Evolutionary conservation across 2,888 invertebrate species (phyloP).

Genomic region (Sesia apiformis): DNA sequence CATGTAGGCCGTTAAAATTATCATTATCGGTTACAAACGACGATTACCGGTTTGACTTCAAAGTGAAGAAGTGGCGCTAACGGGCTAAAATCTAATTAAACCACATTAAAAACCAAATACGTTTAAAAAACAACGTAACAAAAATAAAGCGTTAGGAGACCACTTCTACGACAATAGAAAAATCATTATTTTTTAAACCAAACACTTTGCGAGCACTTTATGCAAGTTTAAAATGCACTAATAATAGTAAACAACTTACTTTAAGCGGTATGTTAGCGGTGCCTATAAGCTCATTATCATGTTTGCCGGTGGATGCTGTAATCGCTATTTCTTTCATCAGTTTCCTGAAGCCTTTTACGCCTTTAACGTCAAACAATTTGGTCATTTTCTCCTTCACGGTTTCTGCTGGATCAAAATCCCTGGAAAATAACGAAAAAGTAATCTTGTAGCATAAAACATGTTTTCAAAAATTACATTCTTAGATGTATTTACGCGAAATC

Average conservation of each 20-base stretch:
- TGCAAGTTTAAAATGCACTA: too few species aligned
- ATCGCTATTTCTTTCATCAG: slow-evolving; percentile 92
- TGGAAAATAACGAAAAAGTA: slow-evolving; percentile 23
- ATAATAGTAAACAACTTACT: slow-evolving; percentile 58
- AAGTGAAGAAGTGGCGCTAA: too few species aligned
- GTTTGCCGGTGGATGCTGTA: slow-evolving; percentile 95
- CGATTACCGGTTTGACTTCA: too few species aligned
- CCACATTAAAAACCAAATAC: too few species aligned
- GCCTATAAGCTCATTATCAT: slow-evolving; percentile 96
- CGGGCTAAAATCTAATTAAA: too few species aligned
- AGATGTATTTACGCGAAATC: not conserved
- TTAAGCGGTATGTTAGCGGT: slow-evolving; percentile 88
- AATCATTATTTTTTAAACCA: too few species aligned
- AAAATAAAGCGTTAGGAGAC: too few species aligned
- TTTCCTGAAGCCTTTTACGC: slow-evolving; percentile 87
- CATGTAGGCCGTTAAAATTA: too few species aligned
- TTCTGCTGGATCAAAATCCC: slow-evolving; percentile 94
- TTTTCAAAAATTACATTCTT: not conserved
- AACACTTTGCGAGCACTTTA: too few species aligned
- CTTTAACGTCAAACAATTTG: slow-evolving; percentile 89
- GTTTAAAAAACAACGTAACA: too few species aligned
- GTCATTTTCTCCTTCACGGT: slow-evolving; percentile 91
- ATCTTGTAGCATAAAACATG: not conserved
- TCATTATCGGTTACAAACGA: too few species aligned
- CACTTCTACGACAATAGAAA: too few species aligned